Evolutionary conservation across 64 coral and sea anemone species (phyloP), one percentile per base, ranked within the genome.

Genomic region (Platygyra sinensis): DNA sequence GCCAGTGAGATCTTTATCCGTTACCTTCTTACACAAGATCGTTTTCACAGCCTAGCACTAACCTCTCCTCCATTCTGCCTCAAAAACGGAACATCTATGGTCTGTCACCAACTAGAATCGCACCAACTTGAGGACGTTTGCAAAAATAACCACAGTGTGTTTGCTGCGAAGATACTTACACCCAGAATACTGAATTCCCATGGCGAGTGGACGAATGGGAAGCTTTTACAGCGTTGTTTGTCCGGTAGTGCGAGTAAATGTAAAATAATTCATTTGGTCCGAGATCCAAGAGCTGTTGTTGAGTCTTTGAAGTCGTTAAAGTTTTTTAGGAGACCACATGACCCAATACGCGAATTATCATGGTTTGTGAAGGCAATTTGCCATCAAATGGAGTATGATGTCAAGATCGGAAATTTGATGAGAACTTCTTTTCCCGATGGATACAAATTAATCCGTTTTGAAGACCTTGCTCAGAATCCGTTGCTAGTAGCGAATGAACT

Each of bases 281-380:
- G 75, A n/a, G 75, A 77, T n/a, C 75, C 75, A 54, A 50, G 75
- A 77, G 75, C 75, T 24, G 46, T 77, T 19, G 33, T 52, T 10
- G 9, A 42, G 2, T 77, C 75, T 51, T 38, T 77, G 49, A 77
- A 52, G 19, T 77, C 75, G 0, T 17, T 77, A 12, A 24, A n/a
- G 4, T 77, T 77, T 52, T 77, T 77, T 77, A 14, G 2, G 7
- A 77, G 75, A 52, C 24, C 39, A 10, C 1, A 46, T 39, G 75
- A 77, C 18, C 18, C 32, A 12, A 24, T 17, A 52, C 38, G 46
- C 22, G 20, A 52, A 1, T 22, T 50, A 51, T 20, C 10, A 3
- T 77, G 75, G 75, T 52, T n/a, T 77, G 42, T 52, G 20, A 12
- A 77, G 75, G 54, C 27, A 14, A 24, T 77, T 52, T 77, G 75